Evolutionary conservation across 1,140 invertebrate genomes (phyloP), one percentile per base, ranked within the genome.

Genomic region (Doryteuthis pealeii): DNA sequence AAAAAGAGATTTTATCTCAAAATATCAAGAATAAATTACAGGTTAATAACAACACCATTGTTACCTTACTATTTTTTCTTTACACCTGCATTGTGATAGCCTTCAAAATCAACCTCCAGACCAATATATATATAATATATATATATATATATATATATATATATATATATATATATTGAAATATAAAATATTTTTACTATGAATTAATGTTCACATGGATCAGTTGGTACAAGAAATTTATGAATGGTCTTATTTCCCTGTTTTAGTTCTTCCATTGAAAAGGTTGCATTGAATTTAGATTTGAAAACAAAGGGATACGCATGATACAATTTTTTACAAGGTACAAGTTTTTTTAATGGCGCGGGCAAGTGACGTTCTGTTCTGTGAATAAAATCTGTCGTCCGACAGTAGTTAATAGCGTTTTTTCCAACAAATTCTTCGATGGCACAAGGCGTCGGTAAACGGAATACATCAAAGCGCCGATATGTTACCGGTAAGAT

Each of bases 371-470:
- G 26, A 14, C 71, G 31, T 73, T 80, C 82, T 32, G 74, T 43
- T 73, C 78, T 82, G 67, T 81, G 81, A 1, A 74, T 74, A 76
- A 72, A 82, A 15, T 58, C 72, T 6, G 79, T 71, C 0, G 78
- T 79, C 14, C 72, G 71, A 49, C 83, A 84, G 0, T 80, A 66
- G 14, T 78, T 65, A 31, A 78, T 74, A 43, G 79, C 75, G 66
- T 83, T 82, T 70, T 77, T 82, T 18, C 73, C 62, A 28, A 84
- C 45, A 31, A 83, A 72, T 22, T 70, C 67, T 15, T 66, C 28
- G n/a, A 76, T 78, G 65, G 80, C 78, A 62, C 79, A 81, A 26
- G 85, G 85, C 22, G 83, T 81, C 4, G 80, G 79, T 22, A 83
- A 58, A 33, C 78, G 31, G 8, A 79, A 65, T 22, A 74, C 71